Base-by-base conservation (phyloP, 2,797 vertebrate genomes). In the Botia almorhae region DNA sequence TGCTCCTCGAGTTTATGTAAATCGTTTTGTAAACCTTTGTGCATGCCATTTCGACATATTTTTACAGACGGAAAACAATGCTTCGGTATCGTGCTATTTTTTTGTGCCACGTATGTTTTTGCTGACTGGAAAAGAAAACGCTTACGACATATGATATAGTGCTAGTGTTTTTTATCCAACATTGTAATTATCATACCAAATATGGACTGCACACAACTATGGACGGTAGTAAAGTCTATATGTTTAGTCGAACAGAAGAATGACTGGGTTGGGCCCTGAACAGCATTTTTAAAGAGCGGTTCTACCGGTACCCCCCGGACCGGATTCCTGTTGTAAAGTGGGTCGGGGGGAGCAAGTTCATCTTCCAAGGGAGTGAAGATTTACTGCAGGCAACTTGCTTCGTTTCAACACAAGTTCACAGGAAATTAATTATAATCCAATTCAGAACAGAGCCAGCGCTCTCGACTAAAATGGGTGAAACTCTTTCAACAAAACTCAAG, bases 301-400 rank as follows among this genome's bases (percentile, higher is more conserved):
- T 88, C 88, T 89, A 88, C 89, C 92, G 90, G 63, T 88, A 88
- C 69, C 67, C 73, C 84, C 88, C 84, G 83, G 48, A 89, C 82
- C 75, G 3, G 85, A 91, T 91, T 84, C 89, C 85, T 12, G 83
- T 72, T 69, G 82, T 81, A 85, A 89, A 90, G 81, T 87, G 87
- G 89, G 89, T 90, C 88, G 58, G 17, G n/a, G 39, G 65, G 16
- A 73, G n/a, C 71, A 56, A 72, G 69, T 81, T 90, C 84, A 51
- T 61, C 87, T 92, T 88, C 88, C 84, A 67, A 16, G n/a, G 17
- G n/a, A 36, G 43, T 48, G 21, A 65, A 26, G 13, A 67, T 63
- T 65, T 48, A 74, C 36, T 53, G 58, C 61, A 50, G 65, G 23
- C 61, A 56, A 46, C 43, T 46, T 46, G 43, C 43, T 46, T 46